Base-by-base conservation (phyloP, 1,140 invertebrate species). In the Drosophila sp. region DNA sequence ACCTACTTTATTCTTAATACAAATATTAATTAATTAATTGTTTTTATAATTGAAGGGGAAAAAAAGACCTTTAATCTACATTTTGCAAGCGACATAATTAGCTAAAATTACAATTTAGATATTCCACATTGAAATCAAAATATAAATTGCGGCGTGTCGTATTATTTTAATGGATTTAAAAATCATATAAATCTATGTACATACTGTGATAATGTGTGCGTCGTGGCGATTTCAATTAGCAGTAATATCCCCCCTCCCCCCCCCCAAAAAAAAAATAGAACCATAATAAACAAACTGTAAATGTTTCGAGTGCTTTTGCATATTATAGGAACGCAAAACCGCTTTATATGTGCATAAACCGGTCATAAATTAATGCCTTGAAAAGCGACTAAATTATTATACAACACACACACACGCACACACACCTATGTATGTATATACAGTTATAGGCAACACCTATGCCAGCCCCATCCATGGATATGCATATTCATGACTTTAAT, bases 401-500 rank as follows among this genome's bases (percentile, higher is more conserved):
- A 25, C 61, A 47, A 44, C 41, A 2, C 44, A 47, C 8, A 50
- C 5, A 50, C 23, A 23, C 0, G 17, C 1, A 44, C 4, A 44
- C 4, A 44, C 4, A 44, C 5, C 17, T 17, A 17, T 17, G 17
- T 17, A 17, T 17, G 17, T 17, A 27, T 1, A 25, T 8, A 50
- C 2, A 1, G 8, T 1, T 8, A 50, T 10, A 50, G 7, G 7
- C 23, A 50, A 50, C 44, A 50, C 44, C 44, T 50, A 50, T 50
- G 27, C 33, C 30, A 41, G 44, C 44, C 61, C 10, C 17, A 60
- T 62, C 30, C 29, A 35, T 29, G 17, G 50, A 35, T 41, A 65
- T 33, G 8, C 40, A 56, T 65, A 78, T 70, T 74, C 47, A 56
- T 71, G 67, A 40, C 47, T 62, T 38, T 70, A 79, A 83, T 73